phyloP scores from a whole-genome alignment of 2,888 invertebrate genomes.

The Hipparchia semele region DNA sequence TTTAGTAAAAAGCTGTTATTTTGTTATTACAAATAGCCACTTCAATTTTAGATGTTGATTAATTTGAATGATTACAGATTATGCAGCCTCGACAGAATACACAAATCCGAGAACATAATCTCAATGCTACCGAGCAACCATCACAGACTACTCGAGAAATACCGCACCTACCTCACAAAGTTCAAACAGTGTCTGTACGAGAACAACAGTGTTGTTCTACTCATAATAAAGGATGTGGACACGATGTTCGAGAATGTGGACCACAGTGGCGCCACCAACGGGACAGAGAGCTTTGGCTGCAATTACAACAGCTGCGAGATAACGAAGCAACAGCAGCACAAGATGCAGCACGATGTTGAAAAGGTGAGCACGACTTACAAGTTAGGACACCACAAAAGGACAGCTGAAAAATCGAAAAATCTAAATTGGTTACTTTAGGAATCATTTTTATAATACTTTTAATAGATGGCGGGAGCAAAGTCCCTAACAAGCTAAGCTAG shows the following conservation, averaged over 20 bases:
- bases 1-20: too few species aligned
- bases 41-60: too few species aligned
- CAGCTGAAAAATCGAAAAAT: too few species aligned
- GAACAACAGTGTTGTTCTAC: conserved; percentile 85
- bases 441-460: too few species aligned
- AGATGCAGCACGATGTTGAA: conserved; percentile 78
- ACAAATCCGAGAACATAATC: conserved; percentile 89
- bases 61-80: conserved; percentile 73
- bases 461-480: too few species aligned
- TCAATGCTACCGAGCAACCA: conserved; percentile 89
- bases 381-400: neutral
- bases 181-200: conserved; percentile 92
- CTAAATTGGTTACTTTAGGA: too few species aligned
- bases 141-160: conserved; percentile 88
- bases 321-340: conserved; percentile 69
- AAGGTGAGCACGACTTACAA: conserved; percentile 55
- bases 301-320: conserved; percentile 73
- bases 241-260: conserved; percentile 92
- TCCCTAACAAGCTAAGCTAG: too few species aligned
- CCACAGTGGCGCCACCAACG: conserved; percentile 60
- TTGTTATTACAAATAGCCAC: too few species aligned
- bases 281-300: conserved; percentile 65
- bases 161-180: conserved; percentile 88
- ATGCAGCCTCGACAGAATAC: conserved; percentile 89
- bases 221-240: conserved; percentile 91